A percentile compares a stretch with the other conserved stretches of the same genome.
Conservation (phyloP, 2,113 vertebrate species). For the Fukomys damarensis region DNA sequence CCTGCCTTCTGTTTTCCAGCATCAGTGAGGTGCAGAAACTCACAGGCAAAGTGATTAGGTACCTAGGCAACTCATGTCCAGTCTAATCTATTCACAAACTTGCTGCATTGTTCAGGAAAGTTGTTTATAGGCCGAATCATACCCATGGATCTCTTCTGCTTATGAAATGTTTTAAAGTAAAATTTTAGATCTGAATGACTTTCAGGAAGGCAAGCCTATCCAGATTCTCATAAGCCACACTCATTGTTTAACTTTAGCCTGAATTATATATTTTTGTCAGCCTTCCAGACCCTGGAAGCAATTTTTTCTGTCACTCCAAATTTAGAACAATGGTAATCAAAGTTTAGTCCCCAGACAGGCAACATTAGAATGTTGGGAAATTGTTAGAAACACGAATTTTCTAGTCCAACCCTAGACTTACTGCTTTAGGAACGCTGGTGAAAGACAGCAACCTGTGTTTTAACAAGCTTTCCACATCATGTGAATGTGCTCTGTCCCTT, state of each 20-base stretch:
- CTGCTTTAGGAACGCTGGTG: not conserved
- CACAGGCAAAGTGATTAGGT: not conserved
- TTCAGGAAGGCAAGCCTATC: not conserved
- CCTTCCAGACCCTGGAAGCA: not conserved
- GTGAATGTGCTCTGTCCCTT: not conserved
- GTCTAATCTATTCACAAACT: not conserved
- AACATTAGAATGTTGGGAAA: not conserved
- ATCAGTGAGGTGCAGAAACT: not conserved
- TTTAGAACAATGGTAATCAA: not conserved
- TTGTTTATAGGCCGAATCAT: not conserved
- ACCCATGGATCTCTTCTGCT: not conserved
- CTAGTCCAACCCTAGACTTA: not conserved
- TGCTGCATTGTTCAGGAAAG: not conserved
- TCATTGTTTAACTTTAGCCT: not conserved
- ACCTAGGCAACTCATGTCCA: not conserved
- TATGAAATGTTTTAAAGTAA: not conserved
- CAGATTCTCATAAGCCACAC: not conserved
- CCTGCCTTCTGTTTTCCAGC: not conserved
- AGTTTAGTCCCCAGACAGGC: not conserved
- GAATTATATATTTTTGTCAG: not conserved
- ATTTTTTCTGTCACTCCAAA: not conserved
- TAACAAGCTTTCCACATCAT: not conserved
- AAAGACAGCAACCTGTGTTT: not conserved
- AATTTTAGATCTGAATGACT: not conserved
- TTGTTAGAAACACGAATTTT: not conserved